phyloP scores from a whole-genome alignment of 1,140 invertebrate species.

The Micrasema longulum region DNA sequence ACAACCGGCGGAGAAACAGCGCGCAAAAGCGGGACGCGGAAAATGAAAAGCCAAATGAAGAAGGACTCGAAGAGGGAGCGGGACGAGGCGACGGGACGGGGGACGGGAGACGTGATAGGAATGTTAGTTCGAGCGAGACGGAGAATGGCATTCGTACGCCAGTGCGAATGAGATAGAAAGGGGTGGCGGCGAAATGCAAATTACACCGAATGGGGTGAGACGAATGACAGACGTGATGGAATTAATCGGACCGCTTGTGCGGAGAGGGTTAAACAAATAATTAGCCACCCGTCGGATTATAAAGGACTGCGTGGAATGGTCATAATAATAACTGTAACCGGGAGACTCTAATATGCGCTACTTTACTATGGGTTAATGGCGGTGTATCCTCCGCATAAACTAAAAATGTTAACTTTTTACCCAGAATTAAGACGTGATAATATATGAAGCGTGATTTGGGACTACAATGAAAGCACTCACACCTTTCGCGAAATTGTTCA shows the following conservation, averaged over 20 bases:
- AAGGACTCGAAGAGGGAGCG: not conserved
- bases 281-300: not conserved
- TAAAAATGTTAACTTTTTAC: no score
- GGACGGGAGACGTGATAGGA: constrained; percentile 3
- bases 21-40: not conserved
- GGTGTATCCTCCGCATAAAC: not conserved
- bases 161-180: constrained; percentile 7
- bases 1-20: not conserved
- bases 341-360: not conserved
- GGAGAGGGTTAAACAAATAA: not conserved
- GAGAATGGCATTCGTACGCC: not conserved
- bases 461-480: no score
- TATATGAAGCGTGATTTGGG: no score
- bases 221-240: constrained; percentile 12
- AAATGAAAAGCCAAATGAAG: constrained; percentile 15
- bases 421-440: no score
- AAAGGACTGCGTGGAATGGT: no score
- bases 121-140: constrained; percentile 1
- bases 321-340: not conserved
- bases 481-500: no score
- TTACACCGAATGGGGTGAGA: constrained; percentile 5
- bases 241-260: constrained; percentile 11
- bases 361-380: not conserved
- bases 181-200: constrained; percentile 11
- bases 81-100: not conserved